Conservation (phyloP, 2,888 invertebrate species). For the Drosophila fulvimacula region DNA sequence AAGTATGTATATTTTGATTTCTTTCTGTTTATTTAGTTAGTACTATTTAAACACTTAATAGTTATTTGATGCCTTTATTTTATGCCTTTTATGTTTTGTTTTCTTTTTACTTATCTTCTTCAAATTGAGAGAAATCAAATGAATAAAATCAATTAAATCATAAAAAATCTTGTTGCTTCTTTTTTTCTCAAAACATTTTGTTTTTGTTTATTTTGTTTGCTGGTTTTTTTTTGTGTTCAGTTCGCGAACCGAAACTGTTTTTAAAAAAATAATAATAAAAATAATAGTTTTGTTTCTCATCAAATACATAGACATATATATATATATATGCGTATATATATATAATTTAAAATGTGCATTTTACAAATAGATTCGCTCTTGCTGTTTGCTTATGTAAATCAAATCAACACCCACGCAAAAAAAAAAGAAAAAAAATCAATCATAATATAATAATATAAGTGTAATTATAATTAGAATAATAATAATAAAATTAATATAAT, state of each 20-base stretch:
- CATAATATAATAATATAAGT: constrained; percentile 1
- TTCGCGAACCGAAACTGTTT: constrained; percentile 44
- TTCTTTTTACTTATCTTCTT: background rate
- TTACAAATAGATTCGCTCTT: constrained; percentile 63
- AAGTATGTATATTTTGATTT: constrained; percentile 62
- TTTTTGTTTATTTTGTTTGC: constrained; percentile 60
- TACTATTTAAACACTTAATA: constrained; percentile 77
- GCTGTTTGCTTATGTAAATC: constrained; percentile 34
- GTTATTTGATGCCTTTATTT: constrained; percentile 52
- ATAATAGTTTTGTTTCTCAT: constrained; percentile 49
- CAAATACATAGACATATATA: constrained; percentile 22
- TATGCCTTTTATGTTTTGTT: constrained; percentile 29
- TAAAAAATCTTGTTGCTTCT: constrained; percentile 7
- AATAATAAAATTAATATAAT: constrained; percentile 28
- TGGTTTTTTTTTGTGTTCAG: constrained; percentile 23
- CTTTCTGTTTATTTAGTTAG: constrained; percentile 54
- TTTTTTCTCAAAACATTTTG: constrained; percentile 62
- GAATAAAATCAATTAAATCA: constrained; percentile 22
- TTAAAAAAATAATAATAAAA: constrained; percentile 69
- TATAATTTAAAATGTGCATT: constrained; percentile 64
- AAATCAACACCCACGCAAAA: constrained; percentile 45
- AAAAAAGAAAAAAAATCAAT: constrained; percentile 35
- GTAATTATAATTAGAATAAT: constrained; percentile 22
- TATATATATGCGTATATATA: background rate
- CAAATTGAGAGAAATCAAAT: constrained; percentile 1